Evolutionary conservation across 2,113 vertebrate genomes (phyloP).

Genomic region (Pseudonaja textilis): DNA sequence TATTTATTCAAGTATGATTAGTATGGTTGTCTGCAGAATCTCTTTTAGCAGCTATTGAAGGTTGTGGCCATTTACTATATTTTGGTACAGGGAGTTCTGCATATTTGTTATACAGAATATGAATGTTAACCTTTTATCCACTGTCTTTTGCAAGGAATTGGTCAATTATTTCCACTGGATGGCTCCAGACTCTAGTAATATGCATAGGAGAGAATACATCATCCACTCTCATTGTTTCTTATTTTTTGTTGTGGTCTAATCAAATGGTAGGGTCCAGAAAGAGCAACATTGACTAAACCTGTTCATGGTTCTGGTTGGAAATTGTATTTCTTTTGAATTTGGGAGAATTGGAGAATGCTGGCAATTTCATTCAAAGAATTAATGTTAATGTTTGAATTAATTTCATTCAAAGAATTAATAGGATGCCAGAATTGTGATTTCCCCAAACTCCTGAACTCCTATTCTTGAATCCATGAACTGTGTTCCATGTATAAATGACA

Average conservation of each 20-base stretch:
- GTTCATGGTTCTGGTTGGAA: neutral
- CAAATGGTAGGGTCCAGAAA: neutral
- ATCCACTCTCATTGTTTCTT: neutral
- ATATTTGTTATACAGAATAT: neutral
- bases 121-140: neutral
- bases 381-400: neutral
- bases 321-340: slow-evolving; percentile 1
- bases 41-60: neutral
- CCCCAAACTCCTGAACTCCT: neutral
- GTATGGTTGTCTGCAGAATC: neutral
- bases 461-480: neutral
- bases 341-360: neutral
- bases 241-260: neutral
- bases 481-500: neutral
- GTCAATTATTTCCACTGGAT: neutral
- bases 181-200: neutral
- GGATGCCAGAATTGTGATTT: neutral
- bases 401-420: slow-evolving; percentile 32
- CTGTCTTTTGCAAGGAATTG: neutral
- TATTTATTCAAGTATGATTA: neutral
- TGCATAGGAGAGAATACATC: neutral
- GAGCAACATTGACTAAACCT: neutral
- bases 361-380: slow-evolving; percentile 27
- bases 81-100: neutral
- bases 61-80: neutral